Percentiles rank a stretch among this genome's conserved stretches.
Evolutionary conservation across 2,113 vertebrate genomes (phyloP).

Genomic region (Aspidoscelis tigris): DNA sequence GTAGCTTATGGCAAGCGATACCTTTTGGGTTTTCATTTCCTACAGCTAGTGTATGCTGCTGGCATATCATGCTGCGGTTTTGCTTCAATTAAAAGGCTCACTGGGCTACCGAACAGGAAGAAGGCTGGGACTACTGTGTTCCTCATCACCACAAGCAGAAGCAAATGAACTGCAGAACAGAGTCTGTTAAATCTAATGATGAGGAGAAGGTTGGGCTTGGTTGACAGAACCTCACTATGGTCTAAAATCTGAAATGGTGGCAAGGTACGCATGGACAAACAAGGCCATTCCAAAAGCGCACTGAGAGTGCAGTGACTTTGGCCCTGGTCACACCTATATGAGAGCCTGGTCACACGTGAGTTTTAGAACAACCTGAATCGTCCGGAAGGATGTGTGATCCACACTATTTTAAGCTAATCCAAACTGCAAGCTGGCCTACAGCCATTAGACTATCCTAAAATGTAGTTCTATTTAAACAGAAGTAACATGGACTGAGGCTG

Average conservation of each 20-base stretch:
- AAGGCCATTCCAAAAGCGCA: no score
- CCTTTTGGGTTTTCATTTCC: constrained; percentile 16
- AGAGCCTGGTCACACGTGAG: no score
- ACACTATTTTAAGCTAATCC: no score
- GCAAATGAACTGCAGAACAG: not conserved
- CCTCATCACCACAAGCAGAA: not conserved
- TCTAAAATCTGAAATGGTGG: not conserved
- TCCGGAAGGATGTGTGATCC: no score
- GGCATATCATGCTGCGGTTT: not conserved
- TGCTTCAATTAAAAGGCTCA: not conserved
- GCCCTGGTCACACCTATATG: no score
- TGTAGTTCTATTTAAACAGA: no score
- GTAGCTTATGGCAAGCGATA: not conserved
- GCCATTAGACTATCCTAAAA: no score
- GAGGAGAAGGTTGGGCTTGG: not conserved
- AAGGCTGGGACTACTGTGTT: not conserved
- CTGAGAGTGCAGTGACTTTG: no score
- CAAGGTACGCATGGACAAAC: no score
- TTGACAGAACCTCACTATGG: not conserved
- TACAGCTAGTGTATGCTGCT: not conserved
- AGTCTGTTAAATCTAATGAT: not conserved
- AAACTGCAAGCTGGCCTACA: no score
- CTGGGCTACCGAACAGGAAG: constrained; percentile 1
- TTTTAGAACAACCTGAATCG: no score
- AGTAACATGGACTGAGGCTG: no score